Evolutionary conservation across 2,113 vertebrate species (phyloP), one percentile per base, ranked within the genome.

Genomic region (Ramphastos sulfuratus): DNA sequence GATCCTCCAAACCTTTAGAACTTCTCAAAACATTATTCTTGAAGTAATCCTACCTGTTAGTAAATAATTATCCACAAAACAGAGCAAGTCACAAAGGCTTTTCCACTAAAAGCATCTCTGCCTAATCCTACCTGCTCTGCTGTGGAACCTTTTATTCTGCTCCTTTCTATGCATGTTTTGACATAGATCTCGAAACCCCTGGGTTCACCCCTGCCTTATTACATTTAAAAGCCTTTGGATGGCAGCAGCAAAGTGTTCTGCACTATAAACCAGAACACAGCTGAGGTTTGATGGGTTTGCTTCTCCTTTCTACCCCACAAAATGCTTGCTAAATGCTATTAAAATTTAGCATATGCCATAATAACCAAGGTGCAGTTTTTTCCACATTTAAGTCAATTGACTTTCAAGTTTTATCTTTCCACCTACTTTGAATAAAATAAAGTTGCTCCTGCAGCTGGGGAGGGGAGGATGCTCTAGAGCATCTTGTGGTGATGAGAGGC

Each of bases 271-370:
- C 97, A 88, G 96, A 97, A 90, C 95, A 93, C 87, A 95, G 97
- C 91, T 94, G 97, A 97, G 95, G 95, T 97, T 95, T 97, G 97
- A 98, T 98, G 96, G 96, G 95, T 95, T 96, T 97, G 92, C 96
- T 97, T 96, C 97, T 96, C 95, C 96, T 96, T 96, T 96, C 97
- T 97, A 97, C 97, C 95, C 97, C 95, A 97, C 97, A 97, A 98
- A 98, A 96, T 4, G 84, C 97, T 97, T 97, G 93, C 97, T 97
- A 98, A 97, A 97, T 91, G 97, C 97, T 96, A 97, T 98, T 98
- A 98, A 97, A 97, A 98, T 97, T 97, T 97, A 97, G 97, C 97
- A 94, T 96, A 95, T 60, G 1, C 97, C 94, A 55, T 97, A 97
- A 97, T 96, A 98, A 94, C 97, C 95, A 85, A 92, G 95, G 95